Base-by-base conservation (phyloP, 2,113 vertebrate species). In the Spheniscus mendiculus region DNA sequence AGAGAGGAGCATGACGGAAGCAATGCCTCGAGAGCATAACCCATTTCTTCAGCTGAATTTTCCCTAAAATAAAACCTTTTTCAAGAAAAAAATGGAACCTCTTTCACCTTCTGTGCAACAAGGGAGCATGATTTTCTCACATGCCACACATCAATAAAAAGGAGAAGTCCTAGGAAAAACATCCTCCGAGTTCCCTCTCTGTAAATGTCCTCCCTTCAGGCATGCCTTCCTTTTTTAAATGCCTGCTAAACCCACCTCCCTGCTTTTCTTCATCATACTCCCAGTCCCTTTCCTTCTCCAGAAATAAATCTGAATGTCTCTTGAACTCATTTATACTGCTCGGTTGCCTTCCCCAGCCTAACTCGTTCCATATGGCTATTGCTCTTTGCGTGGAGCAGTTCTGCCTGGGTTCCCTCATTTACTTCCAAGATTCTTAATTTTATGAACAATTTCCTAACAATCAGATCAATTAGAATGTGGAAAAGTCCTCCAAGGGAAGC, bases 381-480 rank as follows among this genome's bases (percentile, higher is more conserved):
- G 90, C 86, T 84, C 95, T 83, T 78, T 89, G 91, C 40, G 1
- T 45, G 53, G 85, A 96, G 93, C 76, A 82, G 92, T 76, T 92
- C 85, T 79, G 70, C 92, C 84, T 85, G 95, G 93, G 88, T 93
- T 96, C 93, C 90, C 97, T 90, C 82, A 10, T 76, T 97, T 95
- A 53, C 91, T 97, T 90, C 92, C 83, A 84, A 88, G 85, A 96
- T 94, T 97, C 96, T 95, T 96, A 96, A 96, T 98, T 97, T 98
- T 98, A 97, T 96, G 97, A 98, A 98, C 97, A 97, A 98, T 98
- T 98, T 98, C 97, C 97, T 90, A 97, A 98, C 96, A 97, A 97
- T 97, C 93, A 97, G 95, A 89, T 97, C 97, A 98, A 97, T 98
- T 97, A 98, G 92, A 95, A 93, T 65, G 45, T 58, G 82, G 92